Conservation (phyloP, 2,797 vertebrate species). For the Myripristis murdjan region DNA sequence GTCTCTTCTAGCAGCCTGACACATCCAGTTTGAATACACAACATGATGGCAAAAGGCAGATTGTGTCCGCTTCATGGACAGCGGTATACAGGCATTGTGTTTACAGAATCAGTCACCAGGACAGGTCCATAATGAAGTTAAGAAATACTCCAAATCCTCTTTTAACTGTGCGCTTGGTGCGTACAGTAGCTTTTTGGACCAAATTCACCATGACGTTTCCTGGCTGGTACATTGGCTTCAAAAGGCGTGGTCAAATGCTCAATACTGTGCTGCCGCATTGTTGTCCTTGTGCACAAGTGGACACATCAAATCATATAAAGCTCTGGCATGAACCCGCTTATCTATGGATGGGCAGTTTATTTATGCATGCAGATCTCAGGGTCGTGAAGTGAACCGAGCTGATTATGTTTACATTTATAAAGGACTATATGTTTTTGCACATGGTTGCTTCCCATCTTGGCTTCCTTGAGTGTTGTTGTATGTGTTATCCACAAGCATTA, state of each 20-base stretch:
- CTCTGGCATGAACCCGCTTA: background rate
- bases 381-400: conserved; percentile 11
- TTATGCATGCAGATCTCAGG: conserved; percentile 1
- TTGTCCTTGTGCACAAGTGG: background rate
- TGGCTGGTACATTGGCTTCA: conserved; percentile 20
- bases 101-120: background rate
- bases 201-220: conserved; percentile 1
- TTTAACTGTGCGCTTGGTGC: background rate
- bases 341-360: conserved; percentile 13
- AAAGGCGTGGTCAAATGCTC: conserved; percentile 6
- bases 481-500: conserved; percentile 40
- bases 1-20: background rate
- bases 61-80: background rate
- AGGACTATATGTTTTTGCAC: conserved; percentile 5
- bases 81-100: background rate
- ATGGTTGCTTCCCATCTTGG: background rate
- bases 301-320: conserved; percentile 5
- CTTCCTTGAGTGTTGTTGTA: conserved; percentile 4
- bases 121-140: background rate
- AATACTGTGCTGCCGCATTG: background rate
- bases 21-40: background rate
- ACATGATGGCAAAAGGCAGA: background rate
- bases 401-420: background rate
- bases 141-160: background rate
- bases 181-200: background rate